Evolutionary conservation across 2,113 vertebrate species (phyloP), one percentile per base, ranked within the genome.

Genomic region (Heptranchias perlo): DNA sequence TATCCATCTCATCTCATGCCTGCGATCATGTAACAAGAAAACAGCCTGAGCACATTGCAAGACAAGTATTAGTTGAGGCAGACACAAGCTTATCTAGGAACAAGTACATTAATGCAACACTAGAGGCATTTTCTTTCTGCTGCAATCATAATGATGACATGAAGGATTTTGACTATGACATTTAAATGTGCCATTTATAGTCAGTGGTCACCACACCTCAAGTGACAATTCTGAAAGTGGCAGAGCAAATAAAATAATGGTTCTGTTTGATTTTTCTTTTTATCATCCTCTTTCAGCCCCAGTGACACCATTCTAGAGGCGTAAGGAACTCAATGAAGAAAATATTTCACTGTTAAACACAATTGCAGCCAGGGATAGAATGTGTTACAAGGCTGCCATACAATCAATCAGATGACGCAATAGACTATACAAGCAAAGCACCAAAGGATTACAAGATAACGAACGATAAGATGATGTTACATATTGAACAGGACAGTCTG

Each of bases 91-190:
- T 95, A 73, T 35, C 94, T 95, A 47, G 47, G 64, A 95, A 95
- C 28, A 73, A 95, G 94, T 95, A 95, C 94, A 52, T 95, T 49
- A 95, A 95, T 52, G n/a, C n/a, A 94, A 65, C 62, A 47, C 61
- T 67, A 10, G 11, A 69, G 49, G 64, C 64, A 62, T 44, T 95
- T 49, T 47, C 21, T 67, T 65, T 49, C 65, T 69, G 64, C 25
- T 49, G 39, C 44, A 65, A 69, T 69, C 39, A 95, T 47, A 47
- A 25, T 52, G 64, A 95, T 69, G 31, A 62, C 89, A 92, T 95
- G 28, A 47, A 47, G 25, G 21, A 95, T 69, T 95, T 95, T 95
- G 94, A 65, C 65, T 52, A 65, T 25, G 18, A 67, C 39, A 69
- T 49, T 69, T 49, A 49, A 95, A 69, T 95, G 10, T 95, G 94